Percentiles rank a stretch among this genome's conserved stretches.
phyloP scores from a whole-genome alignment of 2,113 vertebrate species.

The Anolis sagrei region DNA sequence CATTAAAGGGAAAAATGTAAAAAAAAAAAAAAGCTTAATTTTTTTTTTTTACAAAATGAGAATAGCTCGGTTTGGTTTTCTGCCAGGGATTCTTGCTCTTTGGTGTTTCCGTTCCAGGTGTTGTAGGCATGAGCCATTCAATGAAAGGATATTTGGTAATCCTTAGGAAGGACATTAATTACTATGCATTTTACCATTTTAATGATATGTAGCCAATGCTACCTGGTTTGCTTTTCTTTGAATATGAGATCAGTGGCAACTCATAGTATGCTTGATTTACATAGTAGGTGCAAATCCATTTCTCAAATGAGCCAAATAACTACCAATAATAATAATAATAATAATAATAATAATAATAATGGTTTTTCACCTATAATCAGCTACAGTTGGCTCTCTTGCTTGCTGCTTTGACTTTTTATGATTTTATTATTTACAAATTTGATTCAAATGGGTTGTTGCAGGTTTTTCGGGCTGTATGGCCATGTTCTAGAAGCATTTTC shows the following conservation, averaged over 20 bases:
- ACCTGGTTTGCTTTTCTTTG: background rate
- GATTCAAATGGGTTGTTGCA: no score
- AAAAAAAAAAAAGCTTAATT: no score
- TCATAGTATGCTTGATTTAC: background rate
- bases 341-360: no score
- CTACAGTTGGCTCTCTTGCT: no score
- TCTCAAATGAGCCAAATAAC: background rate
- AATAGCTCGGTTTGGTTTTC: background rate
- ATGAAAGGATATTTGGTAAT: constrained; percentile 28
- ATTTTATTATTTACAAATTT: no score
- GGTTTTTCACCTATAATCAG: background rate
- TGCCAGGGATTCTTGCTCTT: background rate
- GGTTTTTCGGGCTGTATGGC: no score
- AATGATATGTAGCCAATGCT: background rate
- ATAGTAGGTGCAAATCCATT: background rate
- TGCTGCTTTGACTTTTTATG: background rate
- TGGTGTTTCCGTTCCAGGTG: constrained; percentile 27
- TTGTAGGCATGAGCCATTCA: constrained; percentile 1
- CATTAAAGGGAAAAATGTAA: accelerated
- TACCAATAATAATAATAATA: background rate
- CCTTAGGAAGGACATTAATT: constrained; percentile 19
- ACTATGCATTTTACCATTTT: background rate
- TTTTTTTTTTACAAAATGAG: background rate
- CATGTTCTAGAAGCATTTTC: no score
- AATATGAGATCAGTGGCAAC: background rate